Evolutionary conservation across 2,113 vertebrate species (phyloP).

Genomic region (Etheostoma cragini): DNA sequence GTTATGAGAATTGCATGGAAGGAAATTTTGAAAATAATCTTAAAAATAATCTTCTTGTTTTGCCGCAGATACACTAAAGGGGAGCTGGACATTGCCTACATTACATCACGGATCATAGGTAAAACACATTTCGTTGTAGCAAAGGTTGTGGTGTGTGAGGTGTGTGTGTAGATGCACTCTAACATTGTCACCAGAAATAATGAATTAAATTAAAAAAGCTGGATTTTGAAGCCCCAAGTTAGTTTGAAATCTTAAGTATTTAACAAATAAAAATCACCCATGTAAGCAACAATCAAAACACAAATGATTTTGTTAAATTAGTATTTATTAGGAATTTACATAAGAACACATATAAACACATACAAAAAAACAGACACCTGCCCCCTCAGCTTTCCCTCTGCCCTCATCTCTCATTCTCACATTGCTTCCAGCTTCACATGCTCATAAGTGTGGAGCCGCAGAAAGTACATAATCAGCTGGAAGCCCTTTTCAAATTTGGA

Average conservation of each 20-base stretch:
- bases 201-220: no score
- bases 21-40: background rate
- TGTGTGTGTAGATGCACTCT: slow-evolving; percentile 2
- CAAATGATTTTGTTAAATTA: background rate
- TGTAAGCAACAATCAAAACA: background rate
- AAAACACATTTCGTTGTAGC: slow-evolving; percentile 21
- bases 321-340: background rate
- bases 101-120: slow-evolving; percentile 98
- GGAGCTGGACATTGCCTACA: slow-evolving; percentile 97
- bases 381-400: background rate
- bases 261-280: background rate
- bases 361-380: background rate
- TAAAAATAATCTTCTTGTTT: slow-evolving; percentile 26
- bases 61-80: slow-evolving; percentile 94
- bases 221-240: background rate
- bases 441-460: slow-evolving; percentile 17
- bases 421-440: slow-evolving; percentile 2
- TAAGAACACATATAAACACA: background rate
- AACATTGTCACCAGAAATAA: background rate
- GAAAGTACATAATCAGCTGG: slow-evolving; percentile 23
- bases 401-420: background rate
- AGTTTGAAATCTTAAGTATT: background rate
- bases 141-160: background rate
- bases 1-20: background rate
- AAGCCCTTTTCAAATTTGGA: background rate